A percentile compares a stretch with the other conserved stretches of the same genome.
phyloP scores from a whole-genome alignment of 2,888 invertebrate genomes.

The Desoria tigrina region DNA sequence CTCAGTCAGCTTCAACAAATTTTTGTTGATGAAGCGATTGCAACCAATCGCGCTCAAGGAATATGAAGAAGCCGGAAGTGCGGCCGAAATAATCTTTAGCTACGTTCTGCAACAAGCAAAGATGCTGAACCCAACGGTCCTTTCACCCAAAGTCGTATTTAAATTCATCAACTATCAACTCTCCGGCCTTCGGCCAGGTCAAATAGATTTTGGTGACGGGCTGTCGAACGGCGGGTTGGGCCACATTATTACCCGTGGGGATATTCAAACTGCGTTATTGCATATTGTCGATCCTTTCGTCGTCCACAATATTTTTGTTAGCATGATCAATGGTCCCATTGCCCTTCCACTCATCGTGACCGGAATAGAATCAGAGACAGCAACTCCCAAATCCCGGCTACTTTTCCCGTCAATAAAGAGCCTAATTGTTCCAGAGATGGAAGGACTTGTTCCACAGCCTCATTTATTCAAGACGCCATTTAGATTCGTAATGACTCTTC shows the following conservation, averaged over 20 bases:
- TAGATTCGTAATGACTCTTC: conserved; percentile 8
- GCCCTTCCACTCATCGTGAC: conserved; percentile 15
- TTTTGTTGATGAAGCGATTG: background rate
- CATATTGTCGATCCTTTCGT: conserved; percentile 14
- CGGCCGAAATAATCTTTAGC: background rate
- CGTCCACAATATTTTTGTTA: background rate
- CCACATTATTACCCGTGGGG: conserved; percentile 19
- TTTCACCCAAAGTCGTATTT: background rate
- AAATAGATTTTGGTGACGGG: conserved; percentile 19
- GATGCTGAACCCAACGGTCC: too few relatives aligned
- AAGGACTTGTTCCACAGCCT: conserved; percentile 8
- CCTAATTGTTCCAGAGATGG: conserved; percentile 10
- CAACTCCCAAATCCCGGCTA: background rate
- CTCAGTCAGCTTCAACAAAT: background rate
- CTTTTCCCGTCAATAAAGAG: background rate
- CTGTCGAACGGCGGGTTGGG: background rate
- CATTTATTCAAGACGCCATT: conserved; percentile 3
- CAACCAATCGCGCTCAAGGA: background rate
- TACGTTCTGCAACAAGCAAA: conserved; percentile 5
- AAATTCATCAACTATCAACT: conserved; percentile 17
- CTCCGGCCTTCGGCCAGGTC: background rate
- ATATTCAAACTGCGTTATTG: conserved; percentile 18
- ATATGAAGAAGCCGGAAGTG: background rate
- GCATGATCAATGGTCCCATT: background rate
- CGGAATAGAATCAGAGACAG: background rate